Conservation (phyloP, 2,888 invertebrate genomes). For the Dioctria linearis region DNA sequence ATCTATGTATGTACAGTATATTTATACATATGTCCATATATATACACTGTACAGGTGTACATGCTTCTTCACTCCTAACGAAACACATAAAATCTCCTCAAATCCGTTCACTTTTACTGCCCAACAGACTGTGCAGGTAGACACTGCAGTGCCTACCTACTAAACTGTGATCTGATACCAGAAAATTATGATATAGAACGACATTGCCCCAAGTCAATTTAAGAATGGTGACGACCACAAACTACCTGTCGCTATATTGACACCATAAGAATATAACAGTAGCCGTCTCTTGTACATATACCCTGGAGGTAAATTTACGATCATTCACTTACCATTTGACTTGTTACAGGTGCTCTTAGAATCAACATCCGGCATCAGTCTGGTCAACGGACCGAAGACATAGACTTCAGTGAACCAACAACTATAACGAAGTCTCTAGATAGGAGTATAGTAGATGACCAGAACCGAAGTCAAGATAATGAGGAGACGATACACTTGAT, state of each 20-base stretch:
- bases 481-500: conserved; percentile 53
- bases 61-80: not conserved
- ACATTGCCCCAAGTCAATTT: conserved; percentile 24
- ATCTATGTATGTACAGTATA: too few relatives aligned
- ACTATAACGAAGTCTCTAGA: conserved; percentile 38
- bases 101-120: not conserved
- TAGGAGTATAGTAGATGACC: conserved; percentile 15
- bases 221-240: conserved; percentile 29
- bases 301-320: conserved; percentile 34
- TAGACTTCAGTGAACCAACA: conserved; percentile 57
- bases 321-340: conserved; percentile 36
- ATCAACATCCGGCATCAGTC: conserved; percentile 56
- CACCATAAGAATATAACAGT: conserved; percentile 24
- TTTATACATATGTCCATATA: too few relatives aligned
- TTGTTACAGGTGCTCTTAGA: conserved; percentile 55
- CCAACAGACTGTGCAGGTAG: not conserved
- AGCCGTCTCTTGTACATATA: conserved; percentile 20
- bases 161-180: conserved; percentile 39
- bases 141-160: too few relatives aligned
- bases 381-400: conserved; percentile 58
- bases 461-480: conserved; percentile 46
- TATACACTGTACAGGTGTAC: not conserved
- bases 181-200: conserved; percentile 41
- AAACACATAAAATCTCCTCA: conserved; percentile 33
- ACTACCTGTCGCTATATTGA: conserved; percentile 19